Percentiles rank a stretch among this genome's conserved stretches.
phyloP scores from a whole-genome alignment of 2,797 vertebrate species.

The Phrynocephalus guinanensis region DNA sequence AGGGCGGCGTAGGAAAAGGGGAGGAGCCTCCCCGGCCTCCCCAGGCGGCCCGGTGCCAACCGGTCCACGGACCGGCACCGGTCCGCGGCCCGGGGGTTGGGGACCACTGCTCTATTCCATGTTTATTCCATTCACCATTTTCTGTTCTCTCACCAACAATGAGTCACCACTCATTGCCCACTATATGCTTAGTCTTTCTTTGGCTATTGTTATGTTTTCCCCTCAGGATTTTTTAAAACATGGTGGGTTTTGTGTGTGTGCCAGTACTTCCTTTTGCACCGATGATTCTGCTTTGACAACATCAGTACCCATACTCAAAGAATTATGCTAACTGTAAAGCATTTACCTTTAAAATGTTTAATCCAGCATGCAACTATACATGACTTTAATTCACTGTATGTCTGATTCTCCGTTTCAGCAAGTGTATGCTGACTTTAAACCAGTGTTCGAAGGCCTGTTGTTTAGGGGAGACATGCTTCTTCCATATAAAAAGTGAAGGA shows the following conservation, averaged over 20 bases:
- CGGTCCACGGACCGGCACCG: too few species aligned
- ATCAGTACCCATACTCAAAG: background rate
- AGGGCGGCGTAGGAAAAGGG: too few species aligned
- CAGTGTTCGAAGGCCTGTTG: background rate
- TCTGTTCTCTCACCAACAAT: background rate
- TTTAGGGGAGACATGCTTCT: background rate
- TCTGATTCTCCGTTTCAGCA: background rate
- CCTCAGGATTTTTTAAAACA: background rate
- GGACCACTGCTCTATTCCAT: too few species aligned
- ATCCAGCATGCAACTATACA: background rate
- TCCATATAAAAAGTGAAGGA: too few species aligned
- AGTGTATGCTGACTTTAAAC: background rate
- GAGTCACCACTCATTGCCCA: background rate
- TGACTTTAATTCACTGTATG: background rate
- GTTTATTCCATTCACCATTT: background rate
- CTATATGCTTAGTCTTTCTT: too few species aligned
- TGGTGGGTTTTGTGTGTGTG: background rate
- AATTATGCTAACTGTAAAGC: background rate
- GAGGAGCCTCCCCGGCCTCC: too few species aligned
- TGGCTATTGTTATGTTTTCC: background rate
- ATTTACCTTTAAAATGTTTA: conserved; percentile 10
- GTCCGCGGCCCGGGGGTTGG: too few species aligned
- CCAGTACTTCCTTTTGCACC: background rate
- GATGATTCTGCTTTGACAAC: background rate
- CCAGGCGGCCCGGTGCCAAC: too few species aligned